Base-by-base conservation (phyloP, 2,888 invertebrate genomes). In the Ctenicera cuprea region DNA sequence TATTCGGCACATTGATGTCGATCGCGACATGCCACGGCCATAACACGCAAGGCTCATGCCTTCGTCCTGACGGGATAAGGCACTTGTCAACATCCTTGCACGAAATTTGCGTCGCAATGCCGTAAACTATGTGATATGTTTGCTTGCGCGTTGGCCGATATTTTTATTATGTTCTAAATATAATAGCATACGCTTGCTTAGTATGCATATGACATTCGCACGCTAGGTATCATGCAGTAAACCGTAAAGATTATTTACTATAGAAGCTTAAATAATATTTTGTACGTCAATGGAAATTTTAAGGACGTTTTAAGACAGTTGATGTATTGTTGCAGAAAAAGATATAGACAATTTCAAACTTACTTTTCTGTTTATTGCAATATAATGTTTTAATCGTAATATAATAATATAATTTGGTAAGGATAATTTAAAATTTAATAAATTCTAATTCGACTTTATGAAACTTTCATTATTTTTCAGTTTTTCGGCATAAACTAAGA, bases 71-170 rank as follows among this genome's bases (percentile, higher is more conserved):
- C 62, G 38, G 63, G 50, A 57, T 57, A 71, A 52, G 57, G 64
- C 68, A 48, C 74, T 71, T 75, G 74, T 75, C 74, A 75, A 75
- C 74, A 75, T 75, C 71, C 59, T 71, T 71, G 61, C 43, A 45
- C 54, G 71, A 75, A 75, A 75, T 75, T 75, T 71, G 59, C 74
- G 71, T 75, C 67, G 37, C 62, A 52, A 63, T 38, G 68, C 63
- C 38, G 54, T 75, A 75, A 75, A 75, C 45, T 75, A 68, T 38
- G 38, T 57, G 37, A 73, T 69, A 73, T 65, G 64, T 65, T 69
- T 20, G 50, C 41, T 22, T 67, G 65, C 45, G 74, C 67, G 71
- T 71, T 64, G 71, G 68, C 37, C 64, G 71, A 68, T 71, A 67
- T 75, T 73, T 75, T 75, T 75, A 75, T 75, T 75, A 59, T 57